Conservation (phyloP, 1,140 invertebrate species). For the Drosophila dunni region DNA sequence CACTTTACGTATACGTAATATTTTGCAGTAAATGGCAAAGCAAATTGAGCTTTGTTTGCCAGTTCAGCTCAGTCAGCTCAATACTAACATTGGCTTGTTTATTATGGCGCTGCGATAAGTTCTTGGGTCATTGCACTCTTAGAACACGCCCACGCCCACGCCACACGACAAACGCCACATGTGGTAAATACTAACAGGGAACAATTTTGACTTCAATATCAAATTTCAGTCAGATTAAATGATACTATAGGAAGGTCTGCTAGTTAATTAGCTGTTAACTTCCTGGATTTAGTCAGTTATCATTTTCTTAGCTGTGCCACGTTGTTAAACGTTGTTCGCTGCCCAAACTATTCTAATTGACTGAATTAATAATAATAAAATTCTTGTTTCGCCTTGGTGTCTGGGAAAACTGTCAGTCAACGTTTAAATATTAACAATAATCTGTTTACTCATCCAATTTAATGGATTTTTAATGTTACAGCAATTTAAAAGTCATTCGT, state of each 20-base stretch:
- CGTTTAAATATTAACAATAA: constrained; percentile 1
- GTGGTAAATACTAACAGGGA: constrained; percentile 16
- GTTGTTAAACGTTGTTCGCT: too few relatives aligned
- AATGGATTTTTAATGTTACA: constrained; percentile 43
- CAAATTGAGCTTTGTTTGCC: constrained; percentile 74
- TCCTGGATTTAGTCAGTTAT: not conserved
- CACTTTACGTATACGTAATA: constrained; percentile 65
- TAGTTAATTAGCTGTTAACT: too few relatives aligned
- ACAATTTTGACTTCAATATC: not conserved
- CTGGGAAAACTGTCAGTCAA: not conserved
- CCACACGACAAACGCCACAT: constrained; percentile 9
- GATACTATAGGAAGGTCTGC: not conserved
- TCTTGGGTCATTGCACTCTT: constrained; percentile 55
- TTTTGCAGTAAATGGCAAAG: constrained; percentile 58
- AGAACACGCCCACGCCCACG: not conserved
- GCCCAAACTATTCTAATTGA: not conserved
- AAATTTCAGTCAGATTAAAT: not conserved
- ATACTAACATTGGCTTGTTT: constrained; percentile 63
- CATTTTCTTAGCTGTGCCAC: not conserved
- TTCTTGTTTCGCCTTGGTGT: constrained; percentile 1
- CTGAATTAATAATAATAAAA: not conserved
- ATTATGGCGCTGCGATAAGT: constrained; percentile 58
- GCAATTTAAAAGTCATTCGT: constrained; percentile 35
- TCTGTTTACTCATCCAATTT: constrained; percentile 1
- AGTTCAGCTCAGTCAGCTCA: constrained; percentile 25